Evolutionary conservation across 2,888 invertebrate genomes (phyloP), one percentile per base, ranked within the genome.

Genomic region (Choreutis nemorana): DNA sequence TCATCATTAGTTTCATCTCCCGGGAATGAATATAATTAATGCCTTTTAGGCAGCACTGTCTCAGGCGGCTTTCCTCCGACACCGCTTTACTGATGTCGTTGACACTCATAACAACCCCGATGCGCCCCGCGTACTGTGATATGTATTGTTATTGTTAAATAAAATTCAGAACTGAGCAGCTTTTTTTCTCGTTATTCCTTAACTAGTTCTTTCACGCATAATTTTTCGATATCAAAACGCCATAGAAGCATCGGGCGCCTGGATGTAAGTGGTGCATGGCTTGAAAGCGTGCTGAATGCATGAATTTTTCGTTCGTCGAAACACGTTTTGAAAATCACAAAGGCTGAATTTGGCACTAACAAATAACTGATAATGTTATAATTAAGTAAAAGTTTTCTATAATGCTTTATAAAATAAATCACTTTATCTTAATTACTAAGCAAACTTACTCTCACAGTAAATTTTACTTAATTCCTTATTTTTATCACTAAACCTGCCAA

Each of bases 61-160:
- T 58, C 58, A 53, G 56, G 60, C 60, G 63, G 55, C 54, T 55
- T 44, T 44, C 45, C 47, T 40, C 49, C 43, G 47, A 52, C 55
- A 58, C 55, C 65, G 60, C 59, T 58, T 57, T 60, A 57, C 60
- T 56, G 57, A 61, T 53, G 48, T 51, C 48, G 47, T 46, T n/a
- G n/a, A 40, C 46, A 48, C 50, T 51, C n/a, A n/a, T 50, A 55
- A 55, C 53, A 55, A 60, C 70, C 77, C 73, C 72, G 65, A 71
- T 75, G 71, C 73, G 78, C 77, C 75, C 75, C 77, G 77, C 77
- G 78, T 75, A 73, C 77, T 78, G 77, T 78, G 78, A 78, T 78
- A 77, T 70, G 68, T 72, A 72, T 67, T 73, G 71, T 78, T 78
- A 75, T 55, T 73, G 75, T 77, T 78, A 75, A 78, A 73, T 77